Conservation (phyloP, 1,140 invertebrate genomes). For the Drosophila busckii region DNA sequence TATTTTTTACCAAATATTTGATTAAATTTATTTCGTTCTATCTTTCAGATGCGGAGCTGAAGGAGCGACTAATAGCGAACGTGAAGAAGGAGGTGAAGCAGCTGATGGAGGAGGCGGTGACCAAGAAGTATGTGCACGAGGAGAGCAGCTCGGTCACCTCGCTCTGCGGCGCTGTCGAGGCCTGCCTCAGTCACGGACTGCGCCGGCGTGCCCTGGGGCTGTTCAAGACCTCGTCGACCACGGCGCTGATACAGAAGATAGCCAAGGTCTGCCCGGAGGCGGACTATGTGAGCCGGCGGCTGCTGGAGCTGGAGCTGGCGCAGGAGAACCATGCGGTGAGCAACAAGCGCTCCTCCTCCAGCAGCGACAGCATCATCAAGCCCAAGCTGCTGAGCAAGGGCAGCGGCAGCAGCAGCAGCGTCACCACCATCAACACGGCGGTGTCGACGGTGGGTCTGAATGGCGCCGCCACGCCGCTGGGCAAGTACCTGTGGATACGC, state of each 20-base stretch:
- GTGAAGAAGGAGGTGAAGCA: conserved; percentile 94
- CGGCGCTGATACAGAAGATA: conserved; percentile 93
- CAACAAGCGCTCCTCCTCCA: conserved; percentile 87
- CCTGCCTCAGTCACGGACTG: conserved; percentile 92
- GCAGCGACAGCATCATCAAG: conserved; percentile 86
- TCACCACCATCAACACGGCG: conserved; percentile 75
- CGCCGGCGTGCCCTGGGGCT: conserved; percentile 85
- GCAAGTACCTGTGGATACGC: conserved; percentile 91
- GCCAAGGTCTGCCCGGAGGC: conserved; percentile 87
- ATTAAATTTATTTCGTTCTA: no score
- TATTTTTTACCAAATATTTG: no score
- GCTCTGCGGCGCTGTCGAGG: conserved; percentile 91
- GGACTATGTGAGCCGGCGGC: conserved; percentile 85
- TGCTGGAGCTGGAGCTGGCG: conserved; percentile 86
- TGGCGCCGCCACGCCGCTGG: conserved; percentile 25
- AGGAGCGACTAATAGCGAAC: conserved; percentile 87
- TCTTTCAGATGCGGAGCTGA: conserved; percentile 82
- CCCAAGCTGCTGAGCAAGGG: conserved; percentile 83
- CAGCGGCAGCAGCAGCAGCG: conserved; percentile 79
- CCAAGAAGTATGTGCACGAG: conserved; percentile 94
- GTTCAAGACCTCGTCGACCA: conserved; percentile 94
- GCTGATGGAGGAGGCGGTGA: conserved; percentile 96
- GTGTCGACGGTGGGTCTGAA: conserved; percentile 38
- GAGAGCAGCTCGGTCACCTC: conserved; percentile 93
- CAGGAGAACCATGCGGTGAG: conserved; percentile 83